phyloP scores from a whole-genome alignment of 2,888 invertebrate species.

The Sisyra terminalis region DNA sequence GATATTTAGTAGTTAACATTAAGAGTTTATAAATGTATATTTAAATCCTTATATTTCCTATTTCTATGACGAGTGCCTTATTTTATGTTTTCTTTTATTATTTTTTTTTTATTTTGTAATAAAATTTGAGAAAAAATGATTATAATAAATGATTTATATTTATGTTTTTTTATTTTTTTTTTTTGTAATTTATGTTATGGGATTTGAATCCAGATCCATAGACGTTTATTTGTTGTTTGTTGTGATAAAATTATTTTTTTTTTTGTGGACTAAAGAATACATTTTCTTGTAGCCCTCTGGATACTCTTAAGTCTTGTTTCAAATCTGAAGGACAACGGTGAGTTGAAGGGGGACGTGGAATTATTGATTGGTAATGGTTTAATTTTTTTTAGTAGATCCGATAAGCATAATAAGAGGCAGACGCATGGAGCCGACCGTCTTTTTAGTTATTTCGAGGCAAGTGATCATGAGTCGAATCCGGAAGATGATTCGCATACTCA shows the following conservation, averaged over 20 bases:
- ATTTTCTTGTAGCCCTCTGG: conserved; percentile 9
- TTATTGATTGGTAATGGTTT: conserved; percentile 3
- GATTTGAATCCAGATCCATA: too few relatives aligned
- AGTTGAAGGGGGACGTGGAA: background rate
- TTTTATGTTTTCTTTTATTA: too few relatives aligned
- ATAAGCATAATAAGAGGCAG: conserved; percentile 7
- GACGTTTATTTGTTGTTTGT: conserved; percentile 3
- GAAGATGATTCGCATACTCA: conserved; percentile 24
- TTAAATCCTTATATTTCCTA: too few relatives aligned
- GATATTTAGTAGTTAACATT: too few relatives aligned
- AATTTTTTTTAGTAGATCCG: conserved; percentile 10
- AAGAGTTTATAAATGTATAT: too few relatives aligned
- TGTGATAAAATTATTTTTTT: conserved; percentile 1
- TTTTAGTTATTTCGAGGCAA: conserved; percentile 58
- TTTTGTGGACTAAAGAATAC: background rate
- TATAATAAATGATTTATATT: too few relatives aligned
- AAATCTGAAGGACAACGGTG: conserved; percentile 7
- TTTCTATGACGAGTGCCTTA: too few relatives aligned
- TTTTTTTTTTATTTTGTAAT: too few relatives aligned
- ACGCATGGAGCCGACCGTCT: conserved; percentile 46
- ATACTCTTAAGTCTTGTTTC: conserved; percentile 7
- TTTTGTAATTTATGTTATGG: too few relatives aligned
- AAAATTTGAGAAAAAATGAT: too few relatives aligned
- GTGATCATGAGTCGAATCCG: conserved; percentile 45
- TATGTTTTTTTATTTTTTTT: too few relatives aligned